phyloP scores from a whole-genome alignment of 2,797 vertebrate species.

The Cuculus canorus region DNA sequence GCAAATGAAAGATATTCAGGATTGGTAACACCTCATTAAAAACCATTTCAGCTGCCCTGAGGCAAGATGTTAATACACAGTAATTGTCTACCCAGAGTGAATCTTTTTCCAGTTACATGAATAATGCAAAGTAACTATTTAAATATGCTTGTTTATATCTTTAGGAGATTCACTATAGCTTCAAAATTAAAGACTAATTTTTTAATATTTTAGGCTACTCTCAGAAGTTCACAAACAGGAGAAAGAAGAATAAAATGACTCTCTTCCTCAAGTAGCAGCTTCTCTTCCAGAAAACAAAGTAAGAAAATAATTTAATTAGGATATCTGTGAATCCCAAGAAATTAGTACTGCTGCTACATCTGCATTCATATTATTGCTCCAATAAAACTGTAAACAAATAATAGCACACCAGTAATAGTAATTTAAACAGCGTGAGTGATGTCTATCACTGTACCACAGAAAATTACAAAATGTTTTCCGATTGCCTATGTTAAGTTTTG shows the following conservation, averaged over 20 bases:
- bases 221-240: conserved; percentile 10
- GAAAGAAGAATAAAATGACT: neutral
- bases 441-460: neutral
- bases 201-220: neutral
- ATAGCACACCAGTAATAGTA: neutral
- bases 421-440: conserved; percentile 32
- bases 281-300: neutral
- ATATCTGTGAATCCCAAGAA: conserved; percentile 1
- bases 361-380: conserved; percentile 13
- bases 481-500: neutral
- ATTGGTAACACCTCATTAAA: conserved; percentile 71
- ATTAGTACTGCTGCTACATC: conserved; percentile 20
- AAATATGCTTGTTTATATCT: conserved; percentile 55
- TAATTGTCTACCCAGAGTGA: conserved; percentile 63
- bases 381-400: conserved; percentile 35
- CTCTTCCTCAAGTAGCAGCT: neutral
- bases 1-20: conserved; percentile 62
- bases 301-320: conserved; percentile 25
- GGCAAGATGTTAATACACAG: conserved; percentile 68
- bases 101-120: conserved; percentile 61
- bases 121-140: conserved; percentile 65
- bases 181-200: conserved; percentile 9
- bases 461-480: conserved; percentile 22
- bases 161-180: conserved; percentile 42
- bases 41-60: conserved; percentile 63